Base-by-base conservation (phyloP, 2,113 vertebrate genomes). In the Crotalus helleri region DNA sequence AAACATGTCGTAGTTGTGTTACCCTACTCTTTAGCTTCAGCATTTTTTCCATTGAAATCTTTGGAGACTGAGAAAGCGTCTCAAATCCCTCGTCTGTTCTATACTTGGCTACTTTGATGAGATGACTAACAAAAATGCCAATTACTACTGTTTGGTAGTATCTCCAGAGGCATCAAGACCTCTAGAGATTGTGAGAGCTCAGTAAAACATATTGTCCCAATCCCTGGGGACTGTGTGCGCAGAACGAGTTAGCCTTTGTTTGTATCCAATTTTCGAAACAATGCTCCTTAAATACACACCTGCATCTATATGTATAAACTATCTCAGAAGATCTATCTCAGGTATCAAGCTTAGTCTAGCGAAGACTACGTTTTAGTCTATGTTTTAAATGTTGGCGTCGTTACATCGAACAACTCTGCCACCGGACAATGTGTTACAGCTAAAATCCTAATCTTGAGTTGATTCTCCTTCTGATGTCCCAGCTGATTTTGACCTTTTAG, bases 1-100 rank as follows among this genome's bases (percentile, higher is more conserved):
- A 91, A 23, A 12, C 49, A 19, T 15, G 87, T 17, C n/a, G 85
- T 7, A 57, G 81, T 58, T 81, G n/a, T 4, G 6, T 89, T 74
- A n/a, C 17, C 44, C 33, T 74, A 29, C 3, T 19, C 9, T 19
- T 4, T 0, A 85, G 90, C 86, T 39, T 0, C 0, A 54, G 0
- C 0, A 21, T 0, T 8, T 1, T 91, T 51, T 69, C 12, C 39
- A 39, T 23, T 93, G 33, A 46, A 12, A 92, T 26, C 1, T 15
- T 87, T 58, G 57, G 74, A 46, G 54, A 59, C 5, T 0, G 4
- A 85, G 0, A 88, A 5, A 21, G 29, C 91, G 9, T 15, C 0
- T 2, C 51, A 88, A 69, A 91, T 85, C 33, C 33, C 4, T 4
- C 1, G 8, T 0, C 92, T 0, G 0, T 3, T 3, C 53, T 61